A percentile compares a stretch with the other conserved stretches of the same genome.
These are phyloP conservation scores for Bibio marci DNA, from an alignment of 2,888 invertebrate genomes.

Conservation along the genomic window DNA sequence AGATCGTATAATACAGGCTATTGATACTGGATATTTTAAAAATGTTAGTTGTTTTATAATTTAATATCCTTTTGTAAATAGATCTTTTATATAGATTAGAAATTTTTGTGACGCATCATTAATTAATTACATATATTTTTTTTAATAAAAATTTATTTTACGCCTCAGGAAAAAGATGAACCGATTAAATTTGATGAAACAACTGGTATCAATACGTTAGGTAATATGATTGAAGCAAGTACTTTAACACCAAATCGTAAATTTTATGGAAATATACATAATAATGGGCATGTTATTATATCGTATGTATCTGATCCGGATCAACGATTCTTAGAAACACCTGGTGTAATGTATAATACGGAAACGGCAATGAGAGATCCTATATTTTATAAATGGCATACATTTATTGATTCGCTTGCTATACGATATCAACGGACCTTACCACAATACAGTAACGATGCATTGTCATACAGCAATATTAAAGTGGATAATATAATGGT, in stretches of 20 bases:
- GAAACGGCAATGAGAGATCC: slow-evolving; percentile 25
- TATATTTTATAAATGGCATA: slow-evolving; percentile 25
- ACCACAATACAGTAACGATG: slow-evolving; percentile 15
- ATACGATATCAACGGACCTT: slow-evolving; percentile 18
- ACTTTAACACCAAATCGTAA: slow-evolving; percentile 11
- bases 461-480: slow-evolving; percentile 12
- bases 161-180: slow-evolving; percentile 9
- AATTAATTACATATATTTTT: too few species aligned
- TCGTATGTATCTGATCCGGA: slow-evolving; percentile 19
- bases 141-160: too few species aligned
- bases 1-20: slow-evolving; percentile 53
- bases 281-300: slow-evolving; percentile 17
- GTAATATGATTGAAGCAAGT: slow-evolving; percentile 19
- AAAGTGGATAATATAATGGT: too few species aligned
- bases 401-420: slow-evolving; percentile 22
- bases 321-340: slow-evolving; percentile 39
- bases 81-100: too few species aligned
- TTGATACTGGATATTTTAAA: slow-evolving; percentile 40
- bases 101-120: slow-evolving; percentile 9
- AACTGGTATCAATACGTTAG: slow-evolving; percentile 21
- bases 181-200: slow-evolving; percentile 15
- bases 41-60: too few species aligned
- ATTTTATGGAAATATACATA: slow-evolving; percentile 18
- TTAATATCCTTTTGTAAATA: too few species aligned
- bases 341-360: slow-evolving; percentile 21